A percentile compares a stretch with the other conserved stretches of the same genome.
phyloP scores from a whole-genome alignment of 2,888 invertebrate genomes.

The Drosophila quinaria region DNA sequence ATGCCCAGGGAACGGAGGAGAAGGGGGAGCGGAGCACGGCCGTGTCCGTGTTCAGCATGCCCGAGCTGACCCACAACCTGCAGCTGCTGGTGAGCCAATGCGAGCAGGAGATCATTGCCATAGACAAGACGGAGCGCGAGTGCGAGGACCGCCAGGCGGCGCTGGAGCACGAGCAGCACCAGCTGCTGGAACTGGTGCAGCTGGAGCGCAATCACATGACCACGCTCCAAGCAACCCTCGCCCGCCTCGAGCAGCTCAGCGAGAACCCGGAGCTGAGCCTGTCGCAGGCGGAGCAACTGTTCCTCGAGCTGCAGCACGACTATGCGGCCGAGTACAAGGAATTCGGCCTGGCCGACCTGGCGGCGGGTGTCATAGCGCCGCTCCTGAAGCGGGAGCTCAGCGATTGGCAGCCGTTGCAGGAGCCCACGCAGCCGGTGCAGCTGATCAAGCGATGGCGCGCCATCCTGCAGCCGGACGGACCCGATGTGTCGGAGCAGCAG shows the following conservation, averaged over 20 bases:
- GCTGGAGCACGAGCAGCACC: constrained; percentile 92
- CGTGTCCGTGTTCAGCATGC: constrained; percentile 89
- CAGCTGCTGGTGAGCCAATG: constrained; percentile 96
- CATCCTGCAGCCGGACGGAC: constrained; percentile 86
- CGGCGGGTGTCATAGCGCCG: constrained; percentile 93
- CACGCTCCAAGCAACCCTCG: constrained; percentile 90
- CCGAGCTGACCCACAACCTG: constrained; percentile 96
- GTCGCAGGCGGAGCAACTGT: constrained; percentile 85
- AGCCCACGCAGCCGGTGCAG: constrained; percentile 89
- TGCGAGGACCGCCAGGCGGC: constrained; percentile 92
- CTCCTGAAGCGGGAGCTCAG: constrained; percentile 91
- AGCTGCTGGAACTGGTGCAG: constrained; percentile 88
- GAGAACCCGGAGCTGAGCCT: constrained; percentile 84
- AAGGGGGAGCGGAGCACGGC: constrained; percentile 22
- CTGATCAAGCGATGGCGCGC: constrained; percentile 90
- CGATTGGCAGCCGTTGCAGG: constrained; percentile 92
- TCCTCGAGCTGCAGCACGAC: constrained; percentile 87
- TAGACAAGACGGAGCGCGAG: constrained; percentile 91
- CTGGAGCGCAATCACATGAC: constrained; percentile 91
- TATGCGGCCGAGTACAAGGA: constrained; percentile 92
- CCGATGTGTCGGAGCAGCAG: constrained; percentile 55
- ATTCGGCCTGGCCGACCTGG: constrained; percentile 93
- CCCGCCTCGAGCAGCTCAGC: constrained; percentile 88
- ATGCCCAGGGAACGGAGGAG: constrained; percentile 86
- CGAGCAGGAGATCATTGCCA: constrained; percentile 97